A percentile compares a stretch with the other conserved stretches of the same genome.
Conservation (phyloP, 2,888 invertebrate species). For the Hanleya hanleyi region DNA sequence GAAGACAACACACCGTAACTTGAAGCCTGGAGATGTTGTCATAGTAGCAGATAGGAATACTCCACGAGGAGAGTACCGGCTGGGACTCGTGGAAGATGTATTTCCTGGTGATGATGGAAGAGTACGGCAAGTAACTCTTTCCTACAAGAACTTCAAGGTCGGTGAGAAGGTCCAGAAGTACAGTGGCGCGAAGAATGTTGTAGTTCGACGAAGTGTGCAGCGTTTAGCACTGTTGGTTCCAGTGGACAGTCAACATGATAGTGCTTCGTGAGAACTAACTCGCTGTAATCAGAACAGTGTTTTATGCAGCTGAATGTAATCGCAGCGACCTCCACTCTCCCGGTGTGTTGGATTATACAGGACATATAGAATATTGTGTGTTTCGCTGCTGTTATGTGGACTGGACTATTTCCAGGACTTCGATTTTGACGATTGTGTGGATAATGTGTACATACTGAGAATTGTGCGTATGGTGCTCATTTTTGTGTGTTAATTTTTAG, state of each 20-base stretch:
- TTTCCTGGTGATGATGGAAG: slow-evolving; percentile 9
- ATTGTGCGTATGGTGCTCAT: no score
- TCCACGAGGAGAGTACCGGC: slow-evolving; percentile 13
- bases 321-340: not conserved
- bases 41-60: slow-evolving; percentile 3
- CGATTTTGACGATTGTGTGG: no score
- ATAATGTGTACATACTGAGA: no score
- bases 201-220: not conserved
- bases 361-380: not conserved
- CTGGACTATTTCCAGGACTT: no score
- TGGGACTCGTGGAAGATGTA: slow-evolving; percentile 1
- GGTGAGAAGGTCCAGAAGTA: not conserved
- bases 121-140: slow-evolving; percentile 5
- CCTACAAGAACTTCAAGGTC: slow-evolving; percentile 11
- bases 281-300: not conserved
- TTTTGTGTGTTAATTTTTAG: no score
- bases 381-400: no score
- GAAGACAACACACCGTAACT: not conserved
- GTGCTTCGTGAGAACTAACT: no score
- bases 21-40: slow-evolving; percentile 5
- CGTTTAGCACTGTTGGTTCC: not conserved
- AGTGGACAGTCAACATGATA: no score
- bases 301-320: not conserved
- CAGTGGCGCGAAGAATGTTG: not conserved
- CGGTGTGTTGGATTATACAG: not conserved